Evolutionary conservation across 2,888 invertebrate species (phyloP).

Genomic region (Seira ritae): DNA sequence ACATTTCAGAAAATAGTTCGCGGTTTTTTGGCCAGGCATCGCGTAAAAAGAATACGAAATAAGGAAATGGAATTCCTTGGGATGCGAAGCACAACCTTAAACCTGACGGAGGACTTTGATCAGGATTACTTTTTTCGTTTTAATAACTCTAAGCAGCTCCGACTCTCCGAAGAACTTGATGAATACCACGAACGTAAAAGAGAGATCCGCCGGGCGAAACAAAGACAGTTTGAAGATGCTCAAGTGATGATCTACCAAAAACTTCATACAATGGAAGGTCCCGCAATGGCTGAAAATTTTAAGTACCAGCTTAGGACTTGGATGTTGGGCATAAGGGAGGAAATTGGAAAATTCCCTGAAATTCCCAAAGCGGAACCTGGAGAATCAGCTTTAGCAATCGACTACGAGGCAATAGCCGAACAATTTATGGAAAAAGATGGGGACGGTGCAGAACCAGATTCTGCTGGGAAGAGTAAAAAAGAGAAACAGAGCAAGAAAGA

Average conservation of each 20-base stretch:
- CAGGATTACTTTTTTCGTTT: conserved; percentile 32
- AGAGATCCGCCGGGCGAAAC: conserved; percentile 80
- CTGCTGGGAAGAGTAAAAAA: conserved; percentile 37
- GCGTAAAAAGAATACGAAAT: conserved; percentile 66
- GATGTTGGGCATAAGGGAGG: conserved; percentile 81
- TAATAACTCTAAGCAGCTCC: neutral
- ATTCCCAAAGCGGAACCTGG: conserved; percentile 94
- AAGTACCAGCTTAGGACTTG: conserved; percentile 91
- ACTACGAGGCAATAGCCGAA: conserved; percentile 74
- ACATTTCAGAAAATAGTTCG: conserved; percentile 72
- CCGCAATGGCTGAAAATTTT: conserved; percentile 89
- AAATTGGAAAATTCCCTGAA: conserved; percentile 92
- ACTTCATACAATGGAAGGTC: conserved; percentile 84
- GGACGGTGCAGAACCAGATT: conserved; percentile 37
- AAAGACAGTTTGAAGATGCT: conserved; percentile 80
- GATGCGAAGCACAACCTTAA: conserved; percentile 34
- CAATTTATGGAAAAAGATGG: conserved; percentile 45
- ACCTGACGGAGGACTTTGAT: conserved; percentile 1
- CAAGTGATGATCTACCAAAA: conserved; percentile 79
- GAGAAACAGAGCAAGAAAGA: conserved; percentile 76
- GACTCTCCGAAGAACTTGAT: conserved; percentile 35
- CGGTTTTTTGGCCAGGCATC: conserved; percentile 72
- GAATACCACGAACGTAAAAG: conserved; percentile 78
- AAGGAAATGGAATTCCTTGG: conserved; percentile 73
- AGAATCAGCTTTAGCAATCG: conserved; percentile 90